Conservation (phyloP, 2,888 invertebrate genomes). For the Heliconius sara region DNA sequence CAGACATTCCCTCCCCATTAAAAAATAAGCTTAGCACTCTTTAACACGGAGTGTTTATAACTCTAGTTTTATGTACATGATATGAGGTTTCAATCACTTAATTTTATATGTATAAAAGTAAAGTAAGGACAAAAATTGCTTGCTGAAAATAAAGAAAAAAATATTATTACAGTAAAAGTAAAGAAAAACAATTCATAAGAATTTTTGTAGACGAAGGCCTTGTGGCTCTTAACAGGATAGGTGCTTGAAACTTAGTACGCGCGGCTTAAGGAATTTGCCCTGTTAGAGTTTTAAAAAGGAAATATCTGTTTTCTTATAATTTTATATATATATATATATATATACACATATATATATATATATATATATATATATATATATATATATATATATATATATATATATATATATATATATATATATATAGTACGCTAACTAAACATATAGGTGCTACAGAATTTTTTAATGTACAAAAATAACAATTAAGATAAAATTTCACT, state of each 20-base stretch:
- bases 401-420: no score
- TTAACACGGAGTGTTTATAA: no score
- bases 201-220: constrained; percentile 5
- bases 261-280: background rate
- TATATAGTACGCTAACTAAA: no score
- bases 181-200: constrained; percentile 4
- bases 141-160: background rate
- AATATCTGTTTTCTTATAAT: background rate
- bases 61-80: no score
- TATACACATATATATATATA: no score
- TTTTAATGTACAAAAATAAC: no score
- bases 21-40: no score
- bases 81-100: no score
- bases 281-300: background rate
- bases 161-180: constrained; percentile 6
- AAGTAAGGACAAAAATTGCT: background rate
- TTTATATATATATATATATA: no score
- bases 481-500: no score
- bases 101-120: background rate
- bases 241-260: constrained; percentile 9
- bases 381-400: background rate
- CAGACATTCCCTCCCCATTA: no score
- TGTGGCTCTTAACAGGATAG: constrained; percentile 4
- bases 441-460: no score
- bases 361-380: background rate